Percentiles rank a stretch among this genome's conserved stretches.
Evolutionary conservation across 92 coral and sea anemone genomes (phyloP).

Genomic region (Anthopleura xanthogrammica): DNA sequence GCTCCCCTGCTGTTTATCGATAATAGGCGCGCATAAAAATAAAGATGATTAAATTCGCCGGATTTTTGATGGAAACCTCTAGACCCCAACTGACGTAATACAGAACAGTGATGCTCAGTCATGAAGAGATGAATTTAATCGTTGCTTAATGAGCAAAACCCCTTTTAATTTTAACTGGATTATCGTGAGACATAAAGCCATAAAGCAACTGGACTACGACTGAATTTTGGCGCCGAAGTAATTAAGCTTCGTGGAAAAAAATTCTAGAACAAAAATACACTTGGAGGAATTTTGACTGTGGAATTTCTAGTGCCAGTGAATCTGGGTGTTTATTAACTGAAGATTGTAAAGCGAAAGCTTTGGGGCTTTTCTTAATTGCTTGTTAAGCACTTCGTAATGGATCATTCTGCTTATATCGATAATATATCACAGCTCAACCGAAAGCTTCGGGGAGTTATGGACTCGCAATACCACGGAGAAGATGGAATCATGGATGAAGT

Average conservation of each 20-base stretch:
- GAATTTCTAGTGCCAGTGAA: neutral
- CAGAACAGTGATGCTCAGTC: neutral
- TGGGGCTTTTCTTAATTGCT: neutral
- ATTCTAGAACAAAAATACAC: neutral
- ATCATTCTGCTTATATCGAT: neutral
- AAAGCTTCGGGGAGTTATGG: conserved; percentile 77
- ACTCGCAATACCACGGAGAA: conserved; percentile 73
- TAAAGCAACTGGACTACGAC: neutral
- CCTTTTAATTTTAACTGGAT: neutral
- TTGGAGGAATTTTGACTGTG: neutral
- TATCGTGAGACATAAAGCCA: neutral
- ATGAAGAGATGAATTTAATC: neutral
- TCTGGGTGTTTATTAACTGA: neutral
- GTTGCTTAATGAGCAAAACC: neutral
- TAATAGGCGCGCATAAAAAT: neutral
- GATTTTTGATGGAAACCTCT: neutral
- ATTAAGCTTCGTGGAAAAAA: neutral
- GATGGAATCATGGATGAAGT: conserved; percentile 85
- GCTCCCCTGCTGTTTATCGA: neutral
- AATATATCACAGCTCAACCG: conserved; percentile 72
- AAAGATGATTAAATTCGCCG: neutral
- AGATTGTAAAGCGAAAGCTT: neutral
- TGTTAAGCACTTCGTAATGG: neutral
- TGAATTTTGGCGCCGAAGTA: neutral
- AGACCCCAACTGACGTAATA: neutral